phyloP scores from a whole-genome alignment of 2,888 invertebrate species.

The Phortica magna region DNA sequence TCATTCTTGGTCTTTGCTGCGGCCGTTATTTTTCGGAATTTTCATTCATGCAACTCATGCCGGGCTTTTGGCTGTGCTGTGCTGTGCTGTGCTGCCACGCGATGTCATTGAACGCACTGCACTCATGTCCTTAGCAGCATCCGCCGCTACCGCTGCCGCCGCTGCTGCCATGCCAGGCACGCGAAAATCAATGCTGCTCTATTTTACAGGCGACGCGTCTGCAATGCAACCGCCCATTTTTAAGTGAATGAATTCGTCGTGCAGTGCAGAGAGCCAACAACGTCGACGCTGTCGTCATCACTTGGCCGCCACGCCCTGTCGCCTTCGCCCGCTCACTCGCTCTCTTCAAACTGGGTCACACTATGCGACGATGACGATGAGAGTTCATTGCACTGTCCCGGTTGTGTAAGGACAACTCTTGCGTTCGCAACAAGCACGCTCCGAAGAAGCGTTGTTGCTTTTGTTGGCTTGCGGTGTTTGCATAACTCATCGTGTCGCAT shows the following conservation, averaged over 20 bases:
- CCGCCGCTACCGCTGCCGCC: slow-evolving; percentile 13
- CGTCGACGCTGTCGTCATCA: slow-evolving; percentile 28
- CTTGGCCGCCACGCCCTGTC: slow-evolving; percentile 22
- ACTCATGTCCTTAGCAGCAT: slow-evolving; percentile 8
- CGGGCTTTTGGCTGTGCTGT: slow-evolving; percentile 49
- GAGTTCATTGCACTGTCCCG: slow-evolving; percentile 60
- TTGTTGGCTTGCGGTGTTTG: neutral
- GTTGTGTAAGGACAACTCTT: slow-evolving; percentile 61
- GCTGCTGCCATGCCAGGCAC: slow-evolving; percentile 30
- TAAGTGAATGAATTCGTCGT: too few species aligned
- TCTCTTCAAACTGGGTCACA: slow-evolving; percentile 57
- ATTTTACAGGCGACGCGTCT: slow-evolving; percentile 9
- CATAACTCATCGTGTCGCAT: neutral
- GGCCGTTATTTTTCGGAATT: slow-evolving; percentile 32
- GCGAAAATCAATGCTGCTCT: slow-evolving; percentile 40
- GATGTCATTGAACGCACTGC: slow-evolving; percentile 50
- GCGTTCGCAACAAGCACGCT: slow-evolving; percentile 15
- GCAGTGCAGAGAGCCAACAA: too few species aligned
- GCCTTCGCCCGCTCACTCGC: neutral
- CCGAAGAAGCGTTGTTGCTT: neutral
- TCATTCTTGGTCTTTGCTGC: slow-evolving; percentile 29
- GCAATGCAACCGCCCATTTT: neutral
- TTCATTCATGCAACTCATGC: slow-evolving; percentile 56
- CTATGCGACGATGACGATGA: slow-evolving; percentile 7
- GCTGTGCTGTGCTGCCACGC: slow-evolving; percentile 32